phyloP scores from a whole-genome alignment of 2,888 invertebrate species.

The Aphidoletes aphidimyza region DNA sequence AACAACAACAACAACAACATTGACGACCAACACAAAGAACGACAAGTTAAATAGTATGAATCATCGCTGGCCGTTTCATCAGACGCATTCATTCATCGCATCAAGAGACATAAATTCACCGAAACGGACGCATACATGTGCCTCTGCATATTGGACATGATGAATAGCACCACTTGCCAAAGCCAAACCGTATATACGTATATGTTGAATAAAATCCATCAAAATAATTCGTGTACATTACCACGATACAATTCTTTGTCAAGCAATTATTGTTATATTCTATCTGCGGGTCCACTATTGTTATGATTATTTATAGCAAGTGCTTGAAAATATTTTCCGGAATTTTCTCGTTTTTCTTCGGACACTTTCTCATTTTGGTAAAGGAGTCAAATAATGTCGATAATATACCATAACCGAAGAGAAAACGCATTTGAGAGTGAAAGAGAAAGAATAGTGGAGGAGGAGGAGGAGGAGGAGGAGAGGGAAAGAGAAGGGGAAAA shows the following conservation, averaged over 20 bases:
- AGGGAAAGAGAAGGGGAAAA: no score
- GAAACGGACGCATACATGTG: slow-evolving; percentile 46
- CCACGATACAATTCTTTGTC: slow-evolving; percentile 4
- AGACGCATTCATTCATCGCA: neutral
- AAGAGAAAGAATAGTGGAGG: no score
- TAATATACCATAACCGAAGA: no score
- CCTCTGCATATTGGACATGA: slow-evolving; percentile 26
- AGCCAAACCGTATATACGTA: no score
- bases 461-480: no score
- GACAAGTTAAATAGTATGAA: slow-evolving; percentile 43
- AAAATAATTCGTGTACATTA: slow-evolving; percentile 46
- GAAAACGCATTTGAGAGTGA: no score
- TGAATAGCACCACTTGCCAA: slow-evolving; percentile 8
- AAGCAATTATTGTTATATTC: slow-evolving; percentile 52
- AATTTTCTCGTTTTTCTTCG: no score
- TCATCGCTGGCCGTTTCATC: neutral
- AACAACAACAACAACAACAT: no score
- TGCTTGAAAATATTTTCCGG: neutral
- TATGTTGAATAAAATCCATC: slow-evolving; percentile 39
- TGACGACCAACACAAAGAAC: neutral
- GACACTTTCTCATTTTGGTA: no score
- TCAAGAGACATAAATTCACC: slow-evolving; percentile 39
- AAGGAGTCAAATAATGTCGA: no score
- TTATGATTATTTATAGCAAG: slow-evolving; percentile 37
- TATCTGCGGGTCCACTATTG: neutral